Evolutionary conservation across 2,113 vertebrate genomes (phyloP).

Genomic region (Corydoras maculifer): DNA sequence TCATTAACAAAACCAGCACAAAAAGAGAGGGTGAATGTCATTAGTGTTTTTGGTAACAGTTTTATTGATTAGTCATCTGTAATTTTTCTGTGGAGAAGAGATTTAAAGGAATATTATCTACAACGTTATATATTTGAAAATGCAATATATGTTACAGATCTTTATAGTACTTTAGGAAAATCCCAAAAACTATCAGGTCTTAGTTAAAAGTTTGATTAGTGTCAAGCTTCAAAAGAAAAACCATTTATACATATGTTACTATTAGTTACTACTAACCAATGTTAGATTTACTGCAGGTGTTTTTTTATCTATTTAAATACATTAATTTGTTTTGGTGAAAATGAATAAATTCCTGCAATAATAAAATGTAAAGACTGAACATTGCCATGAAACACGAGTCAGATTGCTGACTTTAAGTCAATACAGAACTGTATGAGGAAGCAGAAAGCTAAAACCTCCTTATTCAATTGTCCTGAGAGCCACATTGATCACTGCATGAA

Average conservation of each 20-base stretch:
- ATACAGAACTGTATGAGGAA: no score
- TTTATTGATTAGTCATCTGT: neutral
- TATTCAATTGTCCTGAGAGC: neutral
- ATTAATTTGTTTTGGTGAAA: no score
- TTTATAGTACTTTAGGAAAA: neutral
- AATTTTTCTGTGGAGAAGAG: neutral
- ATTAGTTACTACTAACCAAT: no score
- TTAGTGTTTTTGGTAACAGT: neutral
- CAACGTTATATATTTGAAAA: neutral
- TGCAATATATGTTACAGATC: neutral
- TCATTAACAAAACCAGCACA: constrained; percentile 4
- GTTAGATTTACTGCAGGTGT: no score
- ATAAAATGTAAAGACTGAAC: neutral
- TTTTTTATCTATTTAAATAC: no score
- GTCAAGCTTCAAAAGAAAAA: no score
- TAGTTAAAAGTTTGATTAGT: no score
- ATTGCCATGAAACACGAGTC: neutral
- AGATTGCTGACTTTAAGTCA: neutral
- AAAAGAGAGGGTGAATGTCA: neutral
- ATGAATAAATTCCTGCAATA: no score
- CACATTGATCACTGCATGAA: neutral
- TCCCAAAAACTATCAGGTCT: neutral
- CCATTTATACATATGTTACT: no score
- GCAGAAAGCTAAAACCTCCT: no score
- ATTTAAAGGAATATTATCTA: neutral